A percentile compares a stretch with the other conserved stretches of the same genome.
Evolutionary conservation across 2,888 invertebrate genomes (phyloP).

Genomic region (Teleiodes luculella): DNA sequence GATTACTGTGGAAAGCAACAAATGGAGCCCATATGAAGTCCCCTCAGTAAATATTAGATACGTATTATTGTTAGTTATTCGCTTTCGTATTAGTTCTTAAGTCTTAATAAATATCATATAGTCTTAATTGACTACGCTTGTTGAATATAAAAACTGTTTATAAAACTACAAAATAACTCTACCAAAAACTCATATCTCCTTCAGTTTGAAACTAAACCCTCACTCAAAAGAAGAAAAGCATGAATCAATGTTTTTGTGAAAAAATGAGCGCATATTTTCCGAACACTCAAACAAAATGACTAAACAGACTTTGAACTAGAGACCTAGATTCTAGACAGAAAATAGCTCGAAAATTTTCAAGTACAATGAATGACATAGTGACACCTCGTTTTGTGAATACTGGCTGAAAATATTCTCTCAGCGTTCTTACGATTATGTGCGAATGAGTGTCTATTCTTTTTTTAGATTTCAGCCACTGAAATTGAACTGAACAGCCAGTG

Average conservation of each 20-base stretch:
- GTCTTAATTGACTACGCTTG: too few relatives aligned
- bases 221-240: background rate
- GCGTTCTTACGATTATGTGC: constrained; percentile 44
- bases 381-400: constrained; percentile 10
- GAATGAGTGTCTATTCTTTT: constrained; percentile 65
- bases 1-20: too few relatives aligned
- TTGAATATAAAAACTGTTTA: too few relatives aligned
- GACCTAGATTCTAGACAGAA: constrained; percentile 1
- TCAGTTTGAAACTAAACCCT: background rate
- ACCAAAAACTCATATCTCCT: background rate
- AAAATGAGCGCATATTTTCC: background rate
- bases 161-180: too few relatives aligned
- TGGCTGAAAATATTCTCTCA: constrained; percentile 28
- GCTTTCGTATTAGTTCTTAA: too few relatives aligned
- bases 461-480: constrained; percentile 70
- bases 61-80: too few relatives aligned
- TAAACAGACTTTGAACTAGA: background rate
- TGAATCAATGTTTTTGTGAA: background rate
- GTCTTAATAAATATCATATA: too few relatives aligned
- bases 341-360: constrained; percentile 4
- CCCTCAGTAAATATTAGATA: too few relatives aligned
- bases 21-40: too few relatives aligned
- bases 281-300: background rate
- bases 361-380: constrained; percentile 14
- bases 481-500: constrained; percentile 55